phyloP scores from a whole-genome alignment of 2,888 invertebrate species.

The Hedya salicella region DNA sequence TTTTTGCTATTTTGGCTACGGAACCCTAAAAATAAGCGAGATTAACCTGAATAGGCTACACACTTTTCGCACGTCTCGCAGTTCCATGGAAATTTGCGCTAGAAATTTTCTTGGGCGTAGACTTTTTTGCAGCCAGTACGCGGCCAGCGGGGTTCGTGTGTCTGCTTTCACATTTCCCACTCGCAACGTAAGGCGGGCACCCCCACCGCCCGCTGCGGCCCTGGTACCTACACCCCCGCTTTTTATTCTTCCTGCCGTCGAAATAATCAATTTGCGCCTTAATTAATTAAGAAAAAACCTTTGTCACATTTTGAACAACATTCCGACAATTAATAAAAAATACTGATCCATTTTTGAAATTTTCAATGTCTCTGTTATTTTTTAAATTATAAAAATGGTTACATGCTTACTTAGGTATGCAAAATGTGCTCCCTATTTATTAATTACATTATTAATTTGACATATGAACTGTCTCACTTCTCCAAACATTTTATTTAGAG shows the following conservation, averaged over 20 bases:
- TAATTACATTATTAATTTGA: neutral
- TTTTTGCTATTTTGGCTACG: no score
- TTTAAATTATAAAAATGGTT: no score
- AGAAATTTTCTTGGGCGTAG: conserved; percentile 3
- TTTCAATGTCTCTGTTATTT: no score
- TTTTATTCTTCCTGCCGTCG: conserved; percentile 82
- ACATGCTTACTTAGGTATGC: no score
- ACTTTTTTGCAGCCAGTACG: conserved; percentile 67
- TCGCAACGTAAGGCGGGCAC: conserved; percentile 77
- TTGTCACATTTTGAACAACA: conserved; percentile 53
- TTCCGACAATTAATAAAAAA: conserved; percentile 14
- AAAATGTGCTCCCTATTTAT: neutral
- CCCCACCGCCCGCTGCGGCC: conserved; percentile 61
- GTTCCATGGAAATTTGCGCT: neutral
- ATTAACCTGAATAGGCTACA: no score
- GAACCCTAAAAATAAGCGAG: no score
- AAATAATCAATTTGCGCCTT: conserved; percentile 85
- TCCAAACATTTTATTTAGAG: neutral
- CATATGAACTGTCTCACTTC: neutral
- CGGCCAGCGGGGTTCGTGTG: conserved; percentile 83
- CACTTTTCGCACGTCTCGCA: no score
- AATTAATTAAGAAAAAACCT: conserved; percentile 82
- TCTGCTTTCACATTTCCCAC: conserved; percentile 85
- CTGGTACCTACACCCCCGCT: conserved; percentile 78
- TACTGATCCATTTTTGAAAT: neutral